Percentiles rank a stretch among this genome's conserved stretches.
phyloP scores from a whole-genome alignment of 2,888 invertebrate species.

The Theretra japonica region DNA sequence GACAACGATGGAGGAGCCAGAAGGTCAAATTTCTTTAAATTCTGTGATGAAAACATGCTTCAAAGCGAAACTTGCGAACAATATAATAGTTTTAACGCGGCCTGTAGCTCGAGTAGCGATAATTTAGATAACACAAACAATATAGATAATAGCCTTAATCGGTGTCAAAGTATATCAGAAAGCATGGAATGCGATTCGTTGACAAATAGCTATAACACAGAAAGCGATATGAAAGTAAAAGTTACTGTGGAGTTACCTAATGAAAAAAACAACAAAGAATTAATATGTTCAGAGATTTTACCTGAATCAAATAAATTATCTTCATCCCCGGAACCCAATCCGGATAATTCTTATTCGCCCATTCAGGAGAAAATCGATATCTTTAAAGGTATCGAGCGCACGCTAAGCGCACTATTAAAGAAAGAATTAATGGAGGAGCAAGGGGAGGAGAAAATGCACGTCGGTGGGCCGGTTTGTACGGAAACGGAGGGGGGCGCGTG shows the following conservation, averaged over 20 bases:
- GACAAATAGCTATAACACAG: slow-evolving; percentile 59
- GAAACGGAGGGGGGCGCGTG: slow-evolving; percentile 78
- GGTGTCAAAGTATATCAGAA: slow-evolving; percentile 66
- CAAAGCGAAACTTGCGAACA: slow-evolving; percentile 76
- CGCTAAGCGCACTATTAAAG: slow-evolving; percentile 83
- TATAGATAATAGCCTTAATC: slow-evolving; percentile 63
- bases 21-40: slow-evolving; percentile 65
- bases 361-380: slow-evolving; percentile 76
- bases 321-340: slow-evolving; percentile 68
- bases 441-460: slow-evolving; percentile 79
- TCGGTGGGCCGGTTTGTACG: slow-evolving; percentile 73
- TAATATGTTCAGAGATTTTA: slow-evolving; percentile 54
- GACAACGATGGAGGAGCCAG: slow-evolving; percentile 53
- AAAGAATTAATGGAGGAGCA: slow-evolving; percentile 82
- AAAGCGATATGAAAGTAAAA: slow-evolving; percentile 71
- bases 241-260: slow-evolving; percentile 65
- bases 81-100: slow-evolving; percentile 76
- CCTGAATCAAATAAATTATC: slow-evolving; percentile 61
- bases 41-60: slow-evolving; percentile 77
- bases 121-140: slow-evolving; percentile 65
- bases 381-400: slow-evolving; percentile 82
- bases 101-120: slow-evolving; percentile 65
- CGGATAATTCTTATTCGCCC: slow-evolving; percentile 54
- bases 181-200: slow-evolving; percentile 71
- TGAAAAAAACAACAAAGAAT: slow-evolving; percentile 54